These are phyloP conservation scores for Passer domesticus DNA, from an alignment of 2,113 vertebrate genomes.

Conservation along the genomic window DNA sequence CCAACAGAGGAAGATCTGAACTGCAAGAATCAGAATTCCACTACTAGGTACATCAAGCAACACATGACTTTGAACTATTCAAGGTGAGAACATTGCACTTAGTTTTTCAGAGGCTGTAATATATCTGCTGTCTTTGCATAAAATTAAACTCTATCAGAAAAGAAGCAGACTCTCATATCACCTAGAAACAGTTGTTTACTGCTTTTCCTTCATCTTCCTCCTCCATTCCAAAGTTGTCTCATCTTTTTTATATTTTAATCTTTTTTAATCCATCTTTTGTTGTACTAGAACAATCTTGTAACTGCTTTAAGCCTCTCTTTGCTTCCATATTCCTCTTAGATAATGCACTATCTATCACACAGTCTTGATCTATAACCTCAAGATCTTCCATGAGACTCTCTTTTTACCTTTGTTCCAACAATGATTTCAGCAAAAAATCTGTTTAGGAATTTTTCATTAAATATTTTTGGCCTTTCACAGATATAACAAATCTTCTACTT, in stretches of 20 bases:
- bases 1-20: background rate
- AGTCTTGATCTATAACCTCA: background rate
- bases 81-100: background rate
- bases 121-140: background rate
- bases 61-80: background rate
- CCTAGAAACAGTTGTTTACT: background rate
- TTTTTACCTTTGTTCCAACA: background rate
- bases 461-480: background rate
- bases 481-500: background rate
- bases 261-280: background rate
- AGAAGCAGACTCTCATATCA: background rate
- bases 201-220: background rate
- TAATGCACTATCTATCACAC: background rate
- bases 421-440: background rate
- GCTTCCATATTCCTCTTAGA: background rate
- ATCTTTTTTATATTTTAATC: background rate
- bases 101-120: background rate
- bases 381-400: background rate
- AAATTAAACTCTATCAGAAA: background rate
- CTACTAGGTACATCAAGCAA: background rate
- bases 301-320: background rate
- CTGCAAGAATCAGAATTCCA: background rate
- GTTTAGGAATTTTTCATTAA: background rate
- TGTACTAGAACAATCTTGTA: background rate
- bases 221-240: background rate